phyloP scores from a whole-genome alignment of 2,888 invertebrate species.

The Eumacrocentrus americanus region DNA sequence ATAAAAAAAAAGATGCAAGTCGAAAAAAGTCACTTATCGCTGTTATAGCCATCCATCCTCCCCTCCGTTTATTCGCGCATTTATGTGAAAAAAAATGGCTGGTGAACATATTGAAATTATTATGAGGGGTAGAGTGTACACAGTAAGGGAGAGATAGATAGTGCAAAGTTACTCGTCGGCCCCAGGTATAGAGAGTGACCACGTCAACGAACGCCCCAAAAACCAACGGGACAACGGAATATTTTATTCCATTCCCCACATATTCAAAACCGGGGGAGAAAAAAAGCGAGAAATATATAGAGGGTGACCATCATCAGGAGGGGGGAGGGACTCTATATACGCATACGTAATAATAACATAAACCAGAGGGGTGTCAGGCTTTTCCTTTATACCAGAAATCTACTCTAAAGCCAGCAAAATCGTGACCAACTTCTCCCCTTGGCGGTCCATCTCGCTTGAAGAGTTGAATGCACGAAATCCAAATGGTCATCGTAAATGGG shows the following conservation, averaged over 20 bases:
- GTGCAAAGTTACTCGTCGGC: constrained; percentile 9
- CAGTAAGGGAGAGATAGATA: constrained; percentile 8
- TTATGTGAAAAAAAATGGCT: not conserved
- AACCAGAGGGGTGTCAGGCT: constrained; percentile 50
- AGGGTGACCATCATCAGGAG: constrained; percentile 21
- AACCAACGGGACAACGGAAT: constrained; percentile 35
- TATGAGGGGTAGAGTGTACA: constrained; percentile 7
- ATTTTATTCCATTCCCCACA: constrained; percentile 38
- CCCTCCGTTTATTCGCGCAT: constrained; percentile 6
- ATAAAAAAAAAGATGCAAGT: not conserved
- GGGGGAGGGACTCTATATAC: constrained; percentile 45
- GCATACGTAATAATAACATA: constrained; percentile 57
- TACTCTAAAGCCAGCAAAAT: constrained; percentile 54
- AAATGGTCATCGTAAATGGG: too few species aligned
- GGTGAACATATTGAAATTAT: constrained; percentile 21
- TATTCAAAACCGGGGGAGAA: constrained; percentile 18
- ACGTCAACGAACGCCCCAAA: constrained; percentile 15
- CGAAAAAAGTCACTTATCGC: constrained; percentile 7
- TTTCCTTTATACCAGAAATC: constrained; percentile 50
- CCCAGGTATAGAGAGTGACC: constrained; percentile 16
- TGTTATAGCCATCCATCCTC: not conserved
- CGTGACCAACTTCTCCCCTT: constrained; percentile 41
- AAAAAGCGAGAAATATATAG: constrained; percentile 1
- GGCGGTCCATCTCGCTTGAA: constrained; percentile 35
- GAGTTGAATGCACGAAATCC: too few species aligned